A percentile compares a stretch with the other conserved stretches of the same genome.
Evolutionary conservation across 2,113 vertebrate species (phyloP).

Genomic region (Trogon surrucura): DNA sequence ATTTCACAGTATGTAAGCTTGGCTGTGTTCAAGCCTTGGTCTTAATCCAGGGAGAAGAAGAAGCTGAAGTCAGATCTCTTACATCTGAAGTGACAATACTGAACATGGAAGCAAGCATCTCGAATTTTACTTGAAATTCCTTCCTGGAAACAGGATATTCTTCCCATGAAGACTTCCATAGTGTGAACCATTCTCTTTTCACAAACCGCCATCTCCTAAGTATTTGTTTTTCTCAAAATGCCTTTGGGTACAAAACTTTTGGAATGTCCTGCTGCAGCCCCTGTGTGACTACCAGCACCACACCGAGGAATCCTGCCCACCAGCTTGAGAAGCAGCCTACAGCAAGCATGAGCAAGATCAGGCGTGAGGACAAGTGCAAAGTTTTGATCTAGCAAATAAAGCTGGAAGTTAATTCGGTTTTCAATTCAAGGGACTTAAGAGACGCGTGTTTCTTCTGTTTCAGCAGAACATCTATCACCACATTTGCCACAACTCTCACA

Average conservation of each 20-base stretch:
- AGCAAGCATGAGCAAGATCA: not conserved
- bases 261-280: not conserved
- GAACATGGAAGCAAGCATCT: not conserved
- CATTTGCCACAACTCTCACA: not conserved
- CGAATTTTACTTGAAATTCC: not conserved
- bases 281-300: not conserved
- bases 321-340: not conserved
- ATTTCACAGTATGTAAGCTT: too few relatives aligned
- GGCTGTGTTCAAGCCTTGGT: not conserved
- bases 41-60: not conserved
- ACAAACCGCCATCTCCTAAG: not conserved
- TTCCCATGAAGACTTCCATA: not conserved
- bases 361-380: not conserved
- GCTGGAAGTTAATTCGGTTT: not conserved
- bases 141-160: not conserved
- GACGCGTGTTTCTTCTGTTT: not conserved
- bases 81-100: not conserved
- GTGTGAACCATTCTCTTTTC: not conserved
- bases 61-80: not conserved
- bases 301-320: not conserved
- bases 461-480: not conserved
- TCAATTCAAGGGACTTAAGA: not conserved
- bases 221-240: not conserved
- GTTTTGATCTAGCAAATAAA: slow-evolving; percentile 2
- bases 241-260: not conserved